phyloP scores from a whole-genome alignment of 2,113 vertebrate species.

The Siniperca knerii region DNA sequence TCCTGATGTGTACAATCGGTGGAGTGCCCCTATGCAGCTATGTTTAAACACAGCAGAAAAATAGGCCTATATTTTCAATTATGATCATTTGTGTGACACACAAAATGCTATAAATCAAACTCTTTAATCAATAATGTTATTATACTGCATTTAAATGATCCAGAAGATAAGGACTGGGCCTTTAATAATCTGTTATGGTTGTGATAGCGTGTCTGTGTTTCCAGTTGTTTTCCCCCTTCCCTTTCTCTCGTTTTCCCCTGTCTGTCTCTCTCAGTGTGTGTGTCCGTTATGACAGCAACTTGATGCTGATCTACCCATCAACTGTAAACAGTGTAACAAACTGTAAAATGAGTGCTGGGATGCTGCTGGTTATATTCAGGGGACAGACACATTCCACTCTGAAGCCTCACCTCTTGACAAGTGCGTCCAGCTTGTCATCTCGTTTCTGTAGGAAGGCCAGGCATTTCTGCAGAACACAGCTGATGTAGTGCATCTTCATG shows the following conservation, averaged over 20 bases:
- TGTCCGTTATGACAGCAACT: neutral
- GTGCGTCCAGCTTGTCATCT: conserved; percentile 88
- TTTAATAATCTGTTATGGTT: neutral
- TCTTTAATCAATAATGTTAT: too few species aligned
- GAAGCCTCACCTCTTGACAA: conserved; percentile 88
- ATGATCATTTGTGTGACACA: too few species aligned
- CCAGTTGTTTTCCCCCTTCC: too few species aligned
- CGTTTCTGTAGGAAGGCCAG: conserved; percentile 87
- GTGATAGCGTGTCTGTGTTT: too few species aligned
- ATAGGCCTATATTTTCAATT: too few species aligned
- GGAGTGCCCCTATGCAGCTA: too few species aligned
- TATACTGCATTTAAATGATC: neutral
- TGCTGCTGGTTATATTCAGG: neutral
- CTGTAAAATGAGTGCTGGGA: neutral
- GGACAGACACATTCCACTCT: neutral
- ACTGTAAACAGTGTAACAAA: neutral
- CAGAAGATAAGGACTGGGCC: neutral
- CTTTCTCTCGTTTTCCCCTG: too few species aligned
- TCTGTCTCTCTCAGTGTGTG: too few species aligned
- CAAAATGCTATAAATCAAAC: too few species aligned
- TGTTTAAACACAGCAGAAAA: too few species aligned
- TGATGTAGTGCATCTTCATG: conserved; percentile 97
- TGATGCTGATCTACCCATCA: neutral
- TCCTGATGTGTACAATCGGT: too few species aligned
- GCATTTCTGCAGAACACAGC: conserved; percentile 91